Evolutionary conservation across 2,113 vertebrate genomes (phyloP).

Genomic region (Otis tarda): DNA sequence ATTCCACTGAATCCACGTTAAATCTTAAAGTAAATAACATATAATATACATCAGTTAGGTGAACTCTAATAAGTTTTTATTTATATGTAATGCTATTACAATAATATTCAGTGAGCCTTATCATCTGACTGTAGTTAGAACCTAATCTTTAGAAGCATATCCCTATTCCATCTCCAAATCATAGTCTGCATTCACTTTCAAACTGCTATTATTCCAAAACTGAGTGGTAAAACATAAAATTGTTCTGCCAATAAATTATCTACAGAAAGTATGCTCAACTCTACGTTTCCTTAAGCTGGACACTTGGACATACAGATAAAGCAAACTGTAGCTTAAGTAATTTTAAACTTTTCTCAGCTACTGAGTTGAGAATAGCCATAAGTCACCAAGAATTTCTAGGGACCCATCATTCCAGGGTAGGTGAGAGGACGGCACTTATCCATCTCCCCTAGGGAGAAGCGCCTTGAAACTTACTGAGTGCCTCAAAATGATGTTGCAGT

Average conservation of each 20-base stretch:
- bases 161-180: neutral
- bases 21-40: slow-evolving; percentile 32
- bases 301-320: neutral
- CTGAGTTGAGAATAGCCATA: neutral
- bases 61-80: neutral
- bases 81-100: neutral
- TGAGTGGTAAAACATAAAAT: neutral
- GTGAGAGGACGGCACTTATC: neutral
- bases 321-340: neutral
- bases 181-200: neutral
- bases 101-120: neutral
- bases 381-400: neutral
- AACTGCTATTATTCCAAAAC: neutral
- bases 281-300: neutral
- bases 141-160: neutral
- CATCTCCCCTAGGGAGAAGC: neutral
- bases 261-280: neutral
- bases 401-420: neutral
- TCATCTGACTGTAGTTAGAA: neutral
- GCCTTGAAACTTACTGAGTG: neutral
- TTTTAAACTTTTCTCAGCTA: neutral
- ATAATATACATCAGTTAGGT: neutral
- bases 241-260: neutral
- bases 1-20: neutral
- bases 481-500: neutral